These are phyloP conservation scores for Etheostoma perlongum DNA, from an alignment of 2,797 vertebrate genomes.

Conservation along the genomic window DNA sequence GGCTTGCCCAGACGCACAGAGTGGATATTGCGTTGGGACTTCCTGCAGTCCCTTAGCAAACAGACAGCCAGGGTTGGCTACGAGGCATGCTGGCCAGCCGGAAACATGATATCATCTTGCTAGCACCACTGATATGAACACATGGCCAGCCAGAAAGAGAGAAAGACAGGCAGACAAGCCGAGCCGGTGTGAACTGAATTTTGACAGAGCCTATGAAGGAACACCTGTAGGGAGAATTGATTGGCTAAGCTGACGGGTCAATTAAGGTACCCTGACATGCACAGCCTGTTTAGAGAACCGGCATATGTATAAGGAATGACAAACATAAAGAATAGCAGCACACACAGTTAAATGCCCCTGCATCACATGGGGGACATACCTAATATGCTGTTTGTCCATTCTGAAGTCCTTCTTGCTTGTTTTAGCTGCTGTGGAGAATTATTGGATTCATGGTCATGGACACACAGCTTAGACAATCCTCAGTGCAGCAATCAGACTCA, in stretches of 20 bases:
- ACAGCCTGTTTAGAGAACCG: slow-evolving; percentile 2
- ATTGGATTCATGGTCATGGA: slow-evolving; percentile 11
- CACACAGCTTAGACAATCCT: slow-evolving; percentile 1
- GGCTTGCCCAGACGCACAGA: slow-evolving; percentile 78
- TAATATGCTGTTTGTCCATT: slow-evolving; percentile 17
- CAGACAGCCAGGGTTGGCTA: slow-evolving; percentile 69
- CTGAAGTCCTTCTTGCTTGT: slow-evolving; percentile 11
- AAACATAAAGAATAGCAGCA: background rate
- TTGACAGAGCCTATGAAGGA: slow-evolving; percentile 36
- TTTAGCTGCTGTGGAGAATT: slow-evolving; percentile 12
- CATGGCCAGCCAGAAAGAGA: slow-evolving; percentile 31
- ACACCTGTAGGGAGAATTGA: slow-evolving; percentile 50
- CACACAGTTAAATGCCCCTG: background rate
- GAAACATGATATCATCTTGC: slow-evolving; percentile 80
- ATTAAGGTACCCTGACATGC: slow-evolving; percentile 27
- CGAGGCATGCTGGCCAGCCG: slow-evolving; percentile 70
- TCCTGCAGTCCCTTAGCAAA: slow-evolving; percentile 80
- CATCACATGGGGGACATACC: slow-evolving; percentile 6
- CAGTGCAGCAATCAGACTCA: background rate
- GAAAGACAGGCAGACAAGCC: slow-evolving; percentile 2
- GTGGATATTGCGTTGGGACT: slow-evolving; percentile 85
- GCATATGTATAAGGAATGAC: slow-evolving; percentile 18
- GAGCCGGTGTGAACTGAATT: slow-evolving; percentile 23
- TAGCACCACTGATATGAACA: slow-evolving; percentile 58
- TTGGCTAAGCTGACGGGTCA: slow-evolving; percentile 39